Evolutionary conservation across 2,797 vertebrate genomes (phyloP), one percentile per base, ranked within the genome.

Genomic region (Eurystomus glaucurus): DNA sequence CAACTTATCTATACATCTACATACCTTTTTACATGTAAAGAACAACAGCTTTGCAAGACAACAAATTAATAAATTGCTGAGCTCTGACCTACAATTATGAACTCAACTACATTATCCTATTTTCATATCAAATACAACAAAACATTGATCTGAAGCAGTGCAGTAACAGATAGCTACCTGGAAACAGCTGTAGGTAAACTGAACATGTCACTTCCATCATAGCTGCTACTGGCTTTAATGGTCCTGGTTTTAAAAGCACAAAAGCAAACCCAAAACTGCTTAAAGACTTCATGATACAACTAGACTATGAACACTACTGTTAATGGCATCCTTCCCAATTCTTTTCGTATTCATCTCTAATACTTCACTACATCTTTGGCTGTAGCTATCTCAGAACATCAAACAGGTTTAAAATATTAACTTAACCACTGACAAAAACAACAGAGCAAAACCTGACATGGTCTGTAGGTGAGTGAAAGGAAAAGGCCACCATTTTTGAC

Each of bases 401-500:
- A 31, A 88, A 52, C 9, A 52, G 8, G 6, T 75, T 68, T 69
- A 81, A 91, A 76, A 55, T 23, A 70, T 37, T 51, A 82, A 20
- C 17, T 93, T 9, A 25, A 52, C 28, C 19, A 79, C 10, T 55
- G 82, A 82, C 31, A 61, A 85, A 82, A 92, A 31, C 35, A 77
- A 82, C 43, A 68, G 82, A 72, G 33, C 11, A 72, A 88, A 91
- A 81, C n/a, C 20, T 21, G 22, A 84, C 46, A 55, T 8, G 21
- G 33, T 81, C 33, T 85, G n/a, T 23, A 74, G 50, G 91, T 94
- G 81, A 95, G 75, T 97, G 88, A 96, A 93, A 95, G 93, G 87
- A 91, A 97, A 97, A 97, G 97, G 97, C 97, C 97, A 97, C 95
- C 96, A 97, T 97, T 97, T 97, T 95, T 92, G 90, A 91, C 91